Conservation (phyloP, 1,140 invertebrate species). For the Atopsyche davidsoni region DNA sequence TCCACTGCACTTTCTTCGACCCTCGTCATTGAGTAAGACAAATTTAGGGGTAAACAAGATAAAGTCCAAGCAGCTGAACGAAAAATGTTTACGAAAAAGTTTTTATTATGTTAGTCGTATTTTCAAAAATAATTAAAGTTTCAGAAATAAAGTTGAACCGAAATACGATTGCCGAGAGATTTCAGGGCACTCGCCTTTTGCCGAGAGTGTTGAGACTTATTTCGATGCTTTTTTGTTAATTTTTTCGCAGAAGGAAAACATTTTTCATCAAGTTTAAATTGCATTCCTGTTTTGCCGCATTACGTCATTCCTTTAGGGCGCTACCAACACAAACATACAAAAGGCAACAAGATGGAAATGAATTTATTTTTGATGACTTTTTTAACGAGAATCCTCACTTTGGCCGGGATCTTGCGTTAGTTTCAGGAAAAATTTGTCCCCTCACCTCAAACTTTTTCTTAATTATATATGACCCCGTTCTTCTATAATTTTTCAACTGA, state of each 20-base stretch:
- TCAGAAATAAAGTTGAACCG: constrained; percentile 19
- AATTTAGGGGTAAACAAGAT: too few relatives aligned
- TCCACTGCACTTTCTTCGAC: too few relatives aligned
- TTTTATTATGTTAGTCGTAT: neutral
- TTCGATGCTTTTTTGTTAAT: constrained; percentile 23
- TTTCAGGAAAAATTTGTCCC: too few relatives aligned
- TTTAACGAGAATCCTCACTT: constrained; percentile 16
- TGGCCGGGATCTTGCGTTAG: neutral
- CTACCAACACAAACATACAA: constrained; percentile 10
- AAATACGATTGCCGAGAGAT: constrained; percentile 26
- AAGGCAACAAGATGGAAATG: constrained; percentile 13
- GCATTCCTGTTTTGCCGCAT: constrained; percentile 30
- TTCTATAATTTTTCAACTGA: too few relatives aligned
- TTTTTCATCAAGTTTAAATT: constrained; percentile 31
- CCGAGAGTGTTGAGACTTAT: constrained; percentile 22
- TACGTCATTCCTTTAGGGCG: constrained; percentile 24
- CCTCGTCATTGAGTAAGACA: too few relatives aligned
- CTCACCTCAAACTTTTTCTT: too few relatives aligned
- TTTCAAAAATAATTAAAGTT: constrained; percentile 26
- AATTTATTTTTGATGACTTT: constrained; percentile 20
- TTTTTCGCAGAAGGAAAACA: constrained; percentile 28
- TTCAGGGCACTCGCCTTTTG: constrained; percentile 21
- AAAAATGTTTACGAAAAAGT: too few relatives aligned
- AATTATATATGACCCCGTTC: too few relatives aligned
- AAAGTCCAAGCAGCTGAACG: too few relatives aligned